Percentiles rank a stretch among this genome's conserved stretches.
Evolutionary conservation across 2,888 invertebrate species (phyloP).

Genomic region (Myopa tessellatipennis): DNA sequence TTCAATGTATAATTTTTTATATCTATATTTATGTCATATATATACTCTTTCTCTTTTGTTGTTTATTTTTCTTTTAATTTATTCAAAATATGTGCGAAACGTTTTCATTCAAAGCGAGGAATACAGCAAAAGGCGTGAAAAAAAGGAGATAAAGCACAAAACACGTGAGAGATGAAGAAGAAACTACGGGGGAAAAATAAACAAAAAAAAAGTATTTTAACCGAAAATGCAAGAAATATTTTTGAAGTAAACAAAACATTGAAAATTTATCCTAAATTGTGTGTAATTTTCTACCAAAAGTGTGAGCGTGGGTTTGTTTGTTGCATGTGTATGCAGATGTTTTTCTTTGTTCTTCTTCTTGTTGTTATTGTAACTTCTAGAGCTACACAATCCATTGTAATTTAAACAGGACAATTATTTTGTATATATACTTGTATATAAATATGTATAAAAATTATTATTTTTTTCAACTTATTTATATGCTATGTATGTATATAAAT

Average conservation of each 20-base stretch:
- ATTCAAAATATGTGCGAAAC: slow-evolving; percentile 24
- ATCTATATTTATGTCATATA: no score
- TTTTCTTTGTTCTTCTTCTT: background rate
- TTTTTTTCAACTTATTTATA: slow-evolving; percentile 2
- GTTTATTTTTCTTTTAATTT: slow-evolving; percentile 15
- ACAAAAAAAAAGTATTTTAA: slow-evolving; percentile 20
- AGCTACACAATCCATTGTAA: background rate
- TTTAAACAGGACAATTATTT: slow-evolving; percentile 24
- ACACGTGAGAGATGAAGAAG: slow-evolving; percentile 3
- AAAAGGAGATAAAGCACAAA: background rate
- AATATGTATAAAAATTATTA: background rate
- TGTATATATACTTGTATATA: background rate
- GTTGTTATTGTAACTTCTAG: slow-evolving; percentile 12
- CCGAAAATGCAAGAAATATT: slow-evolving; percentile 39
- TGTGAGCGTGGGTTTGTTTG: no score
- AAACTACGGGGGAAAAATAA: slow-evolving; percentile 10
- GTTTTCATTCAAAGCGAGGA: slow-evolving; percentile 41
- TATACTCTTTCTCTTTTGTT: slow-evolving; percentile 39
- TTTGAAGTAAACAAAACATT: slow-evolving; percentile 12
- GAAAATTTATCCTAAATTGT: no score
- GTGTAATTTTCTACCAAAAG: slow-evolving; percentile 12
- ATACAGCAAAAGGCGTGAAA: slow-evolving; percentile 26
- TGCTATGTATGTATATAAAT: slow-evolving; percentile 22
- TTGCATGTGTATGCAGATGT: background rate
- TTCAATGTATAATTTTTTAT: no score